Conservation (phyloP, 1,140 invertebrate genomes). For the Helicoverpa armigera region DNA sequence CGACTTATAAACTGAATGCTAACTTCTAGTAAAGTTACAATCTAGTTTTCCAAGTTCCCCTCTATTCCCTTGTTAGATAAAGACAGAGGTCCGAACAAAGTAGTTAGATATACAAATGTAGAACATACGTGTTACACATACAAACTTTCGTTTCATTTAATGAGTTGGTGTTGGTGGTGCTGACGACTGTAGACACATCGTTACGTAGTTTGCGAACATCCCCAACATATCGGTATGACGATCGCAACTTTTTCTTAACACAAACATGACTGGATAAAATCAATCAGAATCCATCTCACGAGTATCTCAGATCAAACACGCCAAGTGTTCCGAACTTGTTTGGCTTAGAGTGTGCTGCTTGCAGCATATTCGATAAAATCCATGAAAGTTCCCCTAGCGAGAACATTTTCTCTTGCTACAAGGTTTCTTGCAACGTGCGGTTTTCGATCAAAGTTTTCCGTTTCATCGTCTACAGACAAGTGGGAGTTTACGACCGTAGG, state of each 20-base stretch:
- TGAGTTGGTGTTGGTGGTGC: slow-evolving; percentile 23
- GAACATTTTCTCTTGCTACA: slow-evolving; percentile 73
- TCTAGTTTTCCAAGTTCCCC: slow-evolving; percentile 33
- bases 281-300: slow-evolving; percentile 74
- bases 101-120: slow-evolving; percentile 33
- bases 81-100: slow-evolving; percentile 29
- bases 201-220: slow-evolving; percentile 41
- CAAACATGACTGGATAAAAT: slow-evolving; percentile 73
- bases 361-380: slow-evolving; percentile 77
- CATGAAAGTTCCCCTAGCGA: slow-evolving; percentile 66
- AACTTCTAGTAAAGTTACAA: slow-evolving; percentile 33
- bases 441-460: slow-evolving; percentile 80
- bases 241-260: slow-evolving; percentile 61
- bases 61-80: slow-evolving; percentile 38
- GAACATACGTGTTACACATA: slow-evolving; percentile 24
- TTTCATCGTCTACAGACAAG: slow-evolving; percentile 60
- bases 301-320: slow-evolving; percentile 71
- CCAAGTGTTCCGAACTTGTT: slow-evolving; percentile 69
- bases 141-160: slow-evolving; percentile 22
- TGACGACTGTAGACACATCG: slow-evolving; percentile 42
- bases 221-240: slow-evolving; percentile 34
- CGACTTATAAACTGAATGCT: slow-evolving; percentile 26
- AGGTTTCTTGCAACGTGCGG: slow-evolving; percentile 74
- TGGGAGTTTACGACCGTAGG: slow-evolving; percentile 49
- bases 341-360: slow-evolving; percentile 64